A percentile compares a stretch with the other conserved stretches of the same genome.
Conservation (phyloP, 2,797 vertebrate species). For the Choloepus didactylus region DNA sequence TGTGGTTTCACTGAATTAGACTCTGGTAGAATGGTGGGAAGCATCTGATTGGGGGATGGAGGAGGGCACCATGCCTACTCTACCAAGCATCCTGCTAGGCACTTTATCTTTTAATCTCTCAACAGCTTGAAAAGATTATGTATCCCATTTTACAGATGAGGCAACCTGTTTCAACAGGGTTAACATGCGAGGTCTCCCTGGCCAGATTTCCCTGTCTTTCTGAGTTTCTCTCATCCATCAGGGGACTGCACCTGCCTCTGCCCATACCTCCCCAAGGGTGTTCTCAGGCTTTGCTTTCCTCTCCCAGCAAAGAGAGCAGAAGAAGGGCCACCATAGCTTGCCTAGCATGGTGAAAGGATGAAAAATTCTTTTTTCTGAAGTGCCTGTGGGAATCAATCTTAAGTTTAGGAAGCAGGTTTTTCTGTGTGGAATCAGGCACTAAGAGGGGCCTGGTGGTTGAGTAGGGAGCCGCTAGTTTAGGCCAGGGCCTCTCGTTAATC, state of each 20-base stretch:
- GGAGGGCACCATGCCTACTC: background rate
- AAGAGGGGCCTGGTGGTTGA: background rate
- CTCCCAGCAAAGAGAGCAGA: background rate
- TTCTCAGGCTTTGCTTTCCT: conserved; percentile 25
- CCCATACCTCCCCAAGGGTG: background rate
- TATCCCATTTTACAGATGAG: conserved; percentile 50
- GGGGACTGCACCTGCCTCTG: background rate
- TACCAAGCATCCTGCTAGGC: background rate
- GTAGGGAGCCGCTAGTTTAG: background rate
- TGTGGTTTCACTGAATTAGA: conserved; percentile 33
- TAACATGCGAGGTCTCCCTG: background rate
- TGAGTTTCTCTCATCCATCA: conserved; percentile 20
- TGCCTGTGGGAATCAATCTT: background rate
- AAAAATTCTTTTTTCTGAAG: conserved; percentile 22
- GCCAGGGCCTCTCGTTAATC: conserved; percentile 39
- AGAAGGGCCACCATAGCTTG: background rate
- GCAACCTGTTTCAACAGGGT: background rate
- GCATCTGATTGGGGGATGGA: background rate
- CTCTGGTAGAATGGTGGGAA: conserved; percentile 26
- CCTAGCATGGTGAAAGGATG: background rate
- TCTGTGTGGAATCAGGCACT: background rate
- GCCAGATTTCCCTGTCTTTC: background rate
- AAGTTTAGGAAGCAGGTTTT: conserved; percentile 58
- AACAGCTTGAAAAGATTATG: background rate
- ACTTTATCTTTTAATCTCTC: conserved; percentile 17